These are phyloP conservation scores for Oxytorus armatus DNA, from an alignment of 2,888 invertebrate genomes.

Conservation along the genomic window DNA sequence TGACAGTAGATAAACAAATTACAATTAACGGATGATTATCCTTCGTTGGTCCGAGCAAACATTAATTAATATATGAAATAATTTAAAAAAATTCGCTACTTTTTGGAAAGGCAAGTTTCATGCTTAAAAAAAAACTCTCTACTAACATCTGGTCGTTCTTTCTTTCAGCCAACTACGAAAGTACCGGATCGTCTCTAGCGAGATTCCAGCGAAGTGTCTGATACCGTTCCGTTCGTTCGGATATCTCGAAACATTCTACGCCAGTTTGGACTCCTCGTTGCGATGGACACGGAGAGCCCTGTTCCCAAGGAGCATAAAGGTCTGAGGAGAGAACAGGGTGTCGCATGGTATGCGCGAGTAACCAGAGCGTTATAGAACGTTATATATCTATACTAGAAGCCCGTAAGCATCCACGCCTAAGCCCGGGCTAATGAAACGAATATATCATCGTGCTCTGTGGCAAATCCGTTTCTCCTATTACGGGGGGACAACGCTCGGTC, in stretches of 20 bases:
- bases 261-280: neutral
- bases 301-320: constrained; percentile 30
- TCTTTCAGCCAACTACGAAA: too few relatives aligned
- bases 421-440: constrained; percentile 80
- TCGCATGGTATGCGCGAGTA: constrained; percentile 20
- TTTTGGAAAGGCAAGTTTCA: too few relatives aligned
- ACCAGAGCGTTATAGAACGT: constrained; percentile 22
- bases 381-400: constrained; percentile 43
- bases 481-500: constrained; percentile 68
- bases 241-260: constrained; percentile 1
- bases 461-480: constrained; percentile 81
- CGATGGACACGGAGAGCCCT: constrained; percentile 28
- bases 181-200: too few relatives aligned
- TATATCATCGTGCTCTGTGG: constrained; percentile 77
- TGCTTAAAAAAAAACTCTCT: too few relatives aligned
- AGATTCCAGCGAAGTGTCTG: constrained; percentile 32
- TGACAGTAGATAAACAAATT: too few relatives aligned
- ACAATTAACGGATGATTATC: too few relatives aligned
- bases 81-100: too few relatives aligned
- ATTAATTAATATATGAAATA: too few relatives aligned
- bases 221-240: constrained; percentile 19
- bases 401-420: constrained; percentile 69
- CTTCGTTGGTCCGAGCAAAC: neutral
- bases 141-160: too few relatives aligned
- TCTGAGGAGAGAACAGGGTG: constrained; percentile 35